Base-by-base conservation (phyloP, 2,113 vertebrate genomes). In the Catagonus wagneri region DNA sequence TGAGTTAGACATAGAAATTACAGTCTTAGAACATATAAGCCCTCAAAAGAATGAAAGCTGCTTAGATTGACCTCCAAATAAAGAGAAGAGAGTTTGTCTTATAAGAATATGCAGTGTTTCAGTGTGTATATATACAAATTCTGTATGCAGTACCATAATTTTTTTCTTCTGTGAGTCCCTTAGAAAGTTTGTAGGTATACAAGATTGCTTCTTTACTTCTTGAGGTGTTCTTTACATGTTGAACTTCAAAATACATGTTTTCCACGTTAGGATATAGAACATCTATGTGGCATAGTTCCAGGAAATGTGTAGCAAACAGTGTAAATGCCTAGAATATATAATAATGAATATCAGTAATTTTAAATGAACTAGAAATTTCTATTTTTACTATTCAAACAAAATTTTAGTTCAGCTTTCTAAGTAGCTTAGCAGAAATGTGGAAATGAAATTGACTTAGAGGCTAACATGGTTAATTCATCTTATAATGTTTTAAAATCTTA, bases 201-300 rank as follows among this genome's bases (percentile, higher is more conserved):
- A 99, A 94, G 89, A 99, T 98, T 52, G 98, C 98, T 79, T 99
- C 99, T 76, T 97, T 96, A 66, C 98, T 98, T 81, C 98, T 98
- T 89, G 98, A 97, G 68, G 81, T 96, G 32, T 97, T 98, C 95
- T 98, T 99, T 50, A 98, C 98, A 96, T 99, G 99, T 54, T 99
- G 99, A 93, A 99, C 99, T 98, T 99, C 99, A 99, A 99, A 99
- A 98, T 99, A 99, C 97, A 99, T 98, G 94, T 99, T 99, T 98
- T 99, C 99, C 96, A 99, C 99, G 9, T 99, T 99, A 61, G 99
- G 99, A 98, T 99, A 99, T 23, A 99, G 97, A 91, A 98, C 97
- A 76, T 99, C 99, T 34, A 99, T 98, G 56, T 99, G 99, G 97
- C 99, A 99, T 7, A 99, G 98, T 96, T 99, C 99, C 97, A 99